phyloP scores from a whole-genome alignment of 2,113 vertebrate genomes.

The Oostethus manadensis region DNA sequence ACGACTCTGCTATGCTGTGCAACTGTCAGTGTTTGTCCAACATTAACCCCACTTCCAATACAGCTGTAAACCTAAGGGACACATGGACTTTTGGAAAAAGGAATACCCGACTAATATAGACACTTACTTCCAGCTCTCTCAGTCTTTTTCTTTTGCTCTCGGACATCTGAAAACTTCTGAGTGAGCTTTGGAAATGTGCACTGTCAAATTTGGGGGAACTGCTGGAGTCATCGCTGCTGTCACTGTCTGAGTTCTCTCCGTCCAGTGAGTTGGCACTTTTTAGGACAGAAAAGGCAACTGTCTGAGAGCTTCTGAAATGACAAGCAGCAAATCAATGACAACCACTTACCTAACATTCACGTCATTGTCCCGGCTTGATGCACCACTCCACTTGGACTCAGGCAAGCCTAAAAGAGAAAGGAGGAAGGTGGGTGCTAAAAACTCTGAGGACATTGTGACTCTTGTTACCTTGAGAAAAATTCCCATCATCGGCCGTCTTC shows the following conservation, averaged over 20 bases:
- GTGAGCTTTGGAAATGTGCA: slow-evolving; percentile 69
- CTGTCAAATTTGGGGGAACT: slow-evolving; percentile 65
- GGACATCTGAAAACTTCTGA: slow-evolving; percentile 70
- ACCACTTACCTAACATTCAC: slow-evolving; percentile 52
- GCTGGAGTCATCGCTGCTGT: slow-evolving; percentile 65
- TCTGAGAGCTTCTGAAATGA: not conserved
- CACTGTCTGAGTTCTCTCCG: slow-evolving; percentile 52
- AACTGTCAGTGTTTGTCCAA: too few relatives aligned
- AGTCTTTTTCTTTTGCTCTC: slow-evolving; percentile 74
- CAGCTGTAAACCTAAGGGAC: not conserved
- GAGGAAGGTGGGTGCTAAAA: not conserved
- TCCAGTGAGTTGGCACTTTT: slow-evolving; percentile 57
- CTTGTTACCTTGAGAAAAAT: slow-evolving; percentile 56
- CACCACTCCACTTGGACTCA: slow-evolving; percentile 67
- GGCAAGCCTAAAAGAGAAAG: slow-evolving; percentile 57
- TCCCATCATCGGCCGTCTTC: slow-evolving; percentile 56
- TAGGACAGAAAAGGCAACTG: not conserved
- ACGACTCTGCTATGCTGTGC: too few relatives aligned
- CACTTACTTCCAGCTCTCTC: slow-evolving; percentile 73
- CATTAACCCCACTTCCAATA: too few relatives aligned
- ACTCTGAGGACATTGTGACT: not conserved
- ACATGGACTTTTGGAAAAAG: not conserved
- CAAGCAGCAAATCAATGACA: not conserved
- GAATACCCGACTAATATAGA: not conserved
- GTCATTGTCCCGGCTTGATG: slow-evolving; percentile 43